Conservation (phyloP, 2,888 invertebrate genomes). For the Idaea straminata region DNA sequence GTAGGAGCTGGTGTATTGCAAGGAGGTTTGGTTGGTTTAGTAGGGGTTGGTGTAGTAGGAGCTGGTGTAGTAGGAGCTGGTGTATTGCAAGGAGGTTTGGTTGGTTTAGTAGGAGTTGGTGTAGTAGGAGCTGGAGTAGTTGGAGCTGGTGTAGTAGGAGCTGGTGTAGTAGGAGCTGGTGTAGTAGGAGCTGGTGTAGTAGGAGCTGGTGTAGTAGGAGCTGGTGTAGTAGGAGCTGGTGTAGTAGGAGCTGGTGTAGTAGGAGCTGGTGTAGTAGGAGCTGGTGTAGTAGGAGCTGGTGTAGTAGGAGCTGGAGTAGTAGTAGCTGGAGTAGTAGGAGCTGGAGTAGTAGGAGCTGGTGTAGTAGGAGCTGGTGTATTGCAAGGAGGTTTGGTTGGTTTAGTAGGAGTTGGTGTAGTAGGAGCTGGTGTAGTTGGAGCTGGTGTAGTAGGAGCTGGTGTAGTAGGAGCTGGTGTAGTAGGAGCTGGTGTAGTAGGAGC, state of each 20-base stretch:
- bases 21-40: no score
- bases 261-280: background rate
- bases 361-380: background rate
- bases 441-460: background rate
- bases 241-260: background rate
- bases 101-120: background rate
- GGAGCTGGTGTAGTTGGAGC: background rate
- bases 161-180: background rate
- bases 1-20: background rate
- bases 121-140: background rate
- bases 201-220: background rate
- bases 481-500: background rate
- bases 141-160: background rate
- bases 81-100: background rate
- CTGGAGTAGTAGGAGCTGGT: background rate
- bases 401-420: background rate
- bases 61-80: background rate
- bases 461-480: background rate
- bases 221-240: background rate
- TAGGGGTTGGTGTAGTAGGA: background rate
- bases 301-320: background rate
- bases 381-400: no score
- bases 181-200: background rate
- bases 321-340: background rate
- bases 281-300: background rate